Conservation (phyloP, 2,888 invertebrate species). For the Cinara cedri region DNA sequence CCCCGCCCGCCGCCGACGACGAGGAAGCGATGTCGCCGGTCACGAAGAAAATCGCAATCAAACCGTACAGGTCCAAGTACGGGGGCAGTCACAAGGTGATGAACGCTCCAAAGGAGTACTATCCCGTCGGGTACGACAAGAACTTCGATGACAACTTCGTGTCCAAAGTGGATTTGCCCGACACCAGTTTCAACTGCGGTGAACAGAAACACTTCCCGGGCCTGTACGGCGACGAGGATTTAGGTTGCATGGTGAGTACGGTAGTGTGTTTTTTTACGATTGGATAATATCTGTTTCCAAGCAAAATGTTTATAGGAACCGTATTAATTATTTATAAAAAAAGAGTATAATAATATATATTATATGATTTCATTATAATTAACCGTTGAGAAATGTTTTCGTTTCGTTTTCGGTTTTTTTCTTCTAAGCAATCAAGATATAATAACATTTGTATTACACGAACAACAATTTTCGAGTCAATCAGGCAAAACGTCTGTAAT, state of each 20-base stretch:
- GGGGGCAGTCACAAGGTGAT: conserved; percentile 71
- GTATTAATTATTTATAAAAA: no score
- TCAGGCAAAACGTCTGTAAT: no score
- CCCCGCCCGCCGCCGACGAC: conserved; percentile 61
- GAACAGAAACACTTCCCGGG: conserved; percentile 91
- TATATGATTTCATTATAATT: no score
- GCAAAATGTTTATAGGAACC: no score
- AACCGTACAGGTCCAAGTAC: conserved; percentile 61
- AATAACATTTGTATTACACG: no score
- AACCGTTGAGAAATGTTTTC: no score
- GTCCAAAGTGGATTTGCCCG: conserved; percentile 82
- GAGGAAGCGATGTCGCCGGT: background rate
- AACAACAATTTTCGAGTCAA: no score
- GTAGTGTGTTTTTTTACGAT: background rate
- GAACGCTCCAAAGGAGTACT: conserved; percentile 89
- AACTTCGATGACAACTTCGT: conserved; percentile 88
- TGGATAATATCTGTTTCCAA: no score
- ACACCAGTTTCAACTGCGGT: conserved; percentile 83
- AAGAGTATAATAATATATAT: no score
- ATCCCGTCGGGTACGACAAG: conserved; percentile 86
- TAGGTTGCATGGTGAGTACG: conserved; percentile 83
- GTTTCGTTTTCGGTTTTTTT: no score
- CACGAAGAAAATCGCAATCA: conserved; percentile 61
- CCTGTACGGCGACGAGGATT: conserved; percentile 83
- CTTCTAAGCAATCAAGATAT: no score